Percentiles rank a stretch among this genome's conserved stretches.
phyloP scores from a whole-genome alignment of 2,113 vertebrate species.

The Cynocephalus volans region DNA sequence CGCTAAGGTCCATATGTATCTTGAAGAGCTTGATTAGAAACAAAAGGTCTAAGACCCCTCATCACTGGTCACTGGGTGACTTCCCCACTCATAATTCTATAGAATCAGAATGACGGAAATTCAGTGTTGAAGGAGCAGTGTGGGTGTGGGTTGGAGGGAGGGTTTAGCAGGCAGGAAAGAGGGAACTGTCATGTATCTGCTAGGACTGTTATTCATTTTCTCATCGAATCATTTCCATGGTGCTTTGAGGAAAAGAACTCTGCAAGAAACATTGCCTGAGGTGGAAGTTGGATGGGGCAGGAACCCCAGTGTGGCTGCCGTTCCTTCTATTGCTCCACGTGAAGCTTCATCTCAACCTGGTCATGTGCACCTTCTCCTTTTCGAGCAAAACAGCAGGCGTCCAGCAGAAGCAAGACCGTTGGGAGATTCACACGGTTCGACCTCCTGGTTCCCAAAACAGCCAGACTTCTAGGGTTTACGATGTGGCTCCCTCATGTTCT shows the following conservation, averaged over 20 bases:
- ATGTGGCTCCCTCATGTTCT: accelerated
- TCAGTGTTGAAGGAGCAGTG: background rate
- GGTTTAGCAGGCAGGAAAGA: background rate
- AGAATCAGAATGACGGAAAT: background rate
- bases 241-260: background rate
- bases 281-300: background rate
- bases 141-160: background rate
- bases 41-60: background rate
- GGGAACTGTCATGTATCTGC: background rate
- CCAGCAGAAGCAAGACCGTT: background rate
- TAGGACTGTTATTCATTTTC: background rate
- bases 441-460: background rate
- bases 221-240: background rate
- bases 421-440: accelerated
- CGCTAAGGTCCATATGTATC: background rate
- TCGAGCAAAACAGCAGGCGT: background rate
- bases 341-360: background rate
- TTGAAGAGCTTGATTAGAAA: conserved; percentile 9
- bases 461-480: background rate
- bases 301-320: background rate
- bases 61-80: background rate
- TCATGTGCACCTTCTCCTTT: background rate
- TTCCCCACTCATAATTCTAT: background rate
- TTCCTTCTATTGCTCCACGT: background rate
- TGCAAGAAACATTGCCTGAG: background rate